Base-by-base conservation (phyloP, 1,140 invertebrate species). In the Drosophila nikananu region DNA sequence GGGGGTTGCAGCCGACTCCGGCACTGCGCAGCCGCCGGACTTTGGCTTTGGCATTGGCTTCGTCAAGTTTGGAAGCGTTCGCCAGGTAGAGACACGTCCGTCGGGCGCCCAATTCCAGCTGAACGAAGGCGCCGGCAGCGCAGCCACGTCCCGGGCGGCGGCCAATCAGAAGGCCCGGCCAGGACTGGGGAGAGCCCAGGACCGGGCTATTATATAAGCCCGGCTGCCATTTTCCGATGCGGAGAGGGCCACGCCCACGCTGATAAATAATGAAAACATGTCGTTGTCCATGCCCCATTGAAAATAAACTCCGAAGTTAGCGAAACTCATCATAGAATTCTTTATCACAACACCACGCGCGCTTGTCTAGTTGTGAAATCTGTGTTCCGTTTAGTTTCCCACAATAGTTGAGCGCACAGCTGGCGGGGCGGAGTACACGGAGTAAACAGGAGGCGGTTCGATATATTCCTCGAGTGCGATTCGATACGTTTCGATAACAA, bases 311-410 rank as follows among this genome's bases (percentile, higher is more conserved):
- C 86, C 81, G 91, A 91, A 92, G 91, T 89, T 92, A 92, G 91
- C 87, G 81, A 92, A 92, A 92, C 91, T 92, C 91, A 92, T 92
- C 91, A 92, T 92, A 92, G 91, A 92, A 92, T 92, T 92, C 91
- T 92, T 92, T 91, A 92, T 92, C 91, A 92, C 91, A 92, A 90
- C 86, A 82, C 81, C 80, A 89, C 84, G 84, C 81, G 86, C 86
- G 79, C 81, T 92, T 92, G 91, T 92, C 91, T 92, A 92, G 91
- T 92, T 92, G 91, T 92, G 86, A 92, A 92, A 92, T 92, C 91
- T 91, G 91, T 92, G 87, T 89, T 84, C 86, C 81, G 91, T 86
- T 91, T 89, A 86, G 89, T 91, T 91, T 81, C 75, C 75, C 75
- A 86, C 70, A 78, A 81, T 86, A 86, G 82, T 81, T 86, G 78